Evolutionary conservation across 92 coral and sea anemone species (phyloP).

Genomic region (Palythoa heliodiscus): DNA sequence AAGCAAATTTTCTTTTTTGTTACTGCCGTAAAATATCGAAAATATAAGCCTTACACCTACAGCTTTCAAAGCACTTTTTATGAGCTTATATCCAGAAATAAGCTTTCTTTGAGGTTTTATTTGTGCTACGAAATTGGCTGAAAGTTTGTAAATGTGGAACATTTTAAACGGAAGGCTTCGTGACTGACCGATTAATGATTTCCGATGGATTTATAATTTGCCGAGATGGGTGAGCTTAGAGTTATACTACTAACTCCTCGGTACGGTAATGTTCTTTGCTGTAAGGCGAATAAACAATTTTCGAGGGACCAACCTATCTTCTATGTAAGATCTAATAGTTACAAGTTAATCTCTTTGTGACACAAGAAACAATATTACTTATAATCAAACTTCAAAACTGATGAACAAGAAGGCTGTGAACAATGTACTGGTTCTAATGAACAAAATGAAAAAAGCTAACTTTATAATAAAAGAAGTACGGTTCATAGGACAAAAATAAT

Average conservation of each 20-base stretch:
- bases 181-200: not conserved
- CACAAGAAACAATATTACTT: not conserved
- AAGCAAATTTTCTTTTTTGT: not conserved
- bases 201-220: not conserved
- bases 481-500: too few species aligned
- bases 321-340: not conserved
- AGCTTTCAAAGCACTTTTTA: not conserved
- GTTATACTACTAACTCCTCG: not conserved
- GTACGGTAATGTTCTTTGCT: not conserved
- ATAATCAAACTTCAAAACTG: not conserved
- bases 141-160: not conserved
- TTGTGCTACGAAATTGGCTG: not conserved
- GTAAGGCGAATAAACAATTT: not conserved
- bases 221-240: not conserved
- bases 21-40: not conserved
- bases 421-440: not conserved
- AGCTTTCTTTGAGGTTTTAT: not conserved
- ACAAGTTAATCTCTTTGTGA: not conserved
- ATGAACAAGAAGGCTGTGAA: not conserved
- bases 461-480: not conserved
- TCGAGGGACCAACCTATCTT: not conserved
- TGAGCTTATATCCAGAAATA: not conserved
- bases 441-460: not conserved
- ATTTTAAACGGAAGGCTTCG: not conserved
- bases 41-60: not conserved